Evolutionary conservation across 2,888 invertebrate genomes (phyloP), one percentile per base, ranked within the genome.

Genomic region (Caenorhabditis imperialis): DNA sequence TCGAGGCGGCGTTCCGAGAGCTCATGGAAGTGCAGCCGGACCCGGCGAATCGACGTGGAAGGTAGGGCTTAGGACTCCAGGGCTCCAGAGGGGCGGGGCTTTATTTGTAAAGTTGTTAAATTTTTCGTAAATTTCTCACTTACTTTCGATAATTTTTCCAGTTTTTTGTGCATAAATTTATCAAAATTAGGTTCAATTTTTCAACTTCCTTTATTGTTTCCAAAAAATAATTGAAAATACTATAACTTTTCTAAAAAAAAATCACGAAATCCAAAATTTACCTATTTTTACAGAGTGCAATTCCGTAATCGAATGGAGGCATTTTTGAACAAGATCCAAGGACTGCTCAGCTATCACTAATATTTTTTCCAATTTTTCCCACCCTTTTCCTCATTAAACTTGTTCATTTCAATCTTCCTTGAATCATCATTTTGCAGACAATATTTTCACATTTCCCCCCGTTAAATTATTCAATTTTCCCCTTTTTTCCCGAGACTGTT

Each of bases 241-340:
- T 10, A 40, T 40, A 40, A 40, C 16, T 40, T 12, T 40, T 20
- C n/a, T n/a, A n/a, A n/a, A n/a, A n/a, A n/a, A n/a, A n/a, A n/a
- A n/a, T n/a, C n/a, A n/a, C n/a, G n/a, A 20, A 10, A 23, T 23
- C n/a, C 20, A 23, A 51, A n/a, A n/a, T n/a, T n/a, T n/a, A n/a
- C n/a, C n/a, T n/a, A n/a, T n/a, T n/a, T 8, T 62, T 62, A 8
- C 40, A 77, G 78, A 51, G 60, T 81, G 1, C 75, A 75, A 27
- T 86, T 86, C 70, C 78, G 83, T 8, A 76, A 71, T 10, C 73
- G 83, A 45, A 83, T 86, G 81, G 86, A 86, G 37, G 55, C 35
- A 10, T 84, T 86, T 63, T 60, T 86, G 7, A 76, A 77, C 33
- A 69, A 78, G 8, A 82, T 85, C 20, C 79, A 80, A 54, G 85